phyloP scores from a whole-genome alignment of 1,140 invertebrate species.

The Brachionus calyciflorus region DNA sequence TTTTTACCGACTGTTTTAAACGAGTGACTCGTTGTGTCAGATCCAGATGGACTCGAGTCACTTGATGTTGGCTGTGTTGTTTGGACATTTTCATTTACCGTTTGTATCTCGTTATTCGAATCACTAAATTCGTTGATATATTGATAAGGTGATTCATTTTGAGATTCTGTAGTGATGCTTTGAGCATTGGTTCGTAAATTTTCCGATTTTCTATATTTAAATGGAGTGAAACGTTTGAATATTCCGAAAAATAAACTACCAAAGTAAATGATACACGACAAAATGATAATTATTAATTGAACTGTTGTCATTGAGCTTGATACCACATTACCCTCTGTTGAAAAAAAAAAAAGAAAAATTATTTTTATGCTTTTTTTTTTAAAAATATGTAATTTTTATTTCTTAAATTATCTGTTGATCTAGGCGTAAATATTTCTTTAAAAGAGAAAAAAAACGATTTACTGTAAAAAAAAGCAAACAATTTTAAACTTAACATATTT shows the following conservation, averaged over 20 bases:
- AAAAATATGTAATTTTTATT: no score
- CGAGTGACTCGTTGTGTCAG: neutral
- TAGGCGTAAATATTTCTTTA: no score
- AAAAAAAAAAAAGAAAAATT: neutral
- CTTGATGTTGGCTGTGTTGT: neutral
- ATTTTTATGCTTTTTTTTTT: no score
- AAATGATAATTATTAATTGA: constrained; percentile 8
- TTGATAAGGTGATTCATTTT: neutral
- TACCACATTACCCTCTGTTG: neutral
- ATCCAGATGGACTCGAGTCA: neutral
- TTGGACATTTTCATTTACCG: neutral
- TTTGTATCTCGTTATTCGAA: neutral
- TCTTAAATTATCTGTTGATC: no score
- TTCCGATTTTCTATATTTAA: constrained; percentile 6
- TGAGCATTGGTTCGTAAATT: neutral
- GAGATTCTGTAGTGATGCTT: neutral
- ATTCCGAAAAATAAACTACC: constrained; percentile 43
- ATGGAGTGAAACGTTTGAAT: constrained; percentile 40
- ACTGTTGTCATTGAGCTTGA: neutral
- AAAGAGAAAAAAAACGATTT: no score
- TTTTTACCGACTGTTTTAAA: neutral
- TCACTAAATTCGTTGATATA: constrained; percentile 22
- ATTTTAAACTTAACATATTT: no score
- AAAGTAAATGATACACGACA: constrained; percentile 32
- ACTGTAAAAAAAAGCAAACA: no score